Base-by-base conservation (phyloP, 2,797 vertebrate genomes). In the Oryzias sinensis region DNA sequence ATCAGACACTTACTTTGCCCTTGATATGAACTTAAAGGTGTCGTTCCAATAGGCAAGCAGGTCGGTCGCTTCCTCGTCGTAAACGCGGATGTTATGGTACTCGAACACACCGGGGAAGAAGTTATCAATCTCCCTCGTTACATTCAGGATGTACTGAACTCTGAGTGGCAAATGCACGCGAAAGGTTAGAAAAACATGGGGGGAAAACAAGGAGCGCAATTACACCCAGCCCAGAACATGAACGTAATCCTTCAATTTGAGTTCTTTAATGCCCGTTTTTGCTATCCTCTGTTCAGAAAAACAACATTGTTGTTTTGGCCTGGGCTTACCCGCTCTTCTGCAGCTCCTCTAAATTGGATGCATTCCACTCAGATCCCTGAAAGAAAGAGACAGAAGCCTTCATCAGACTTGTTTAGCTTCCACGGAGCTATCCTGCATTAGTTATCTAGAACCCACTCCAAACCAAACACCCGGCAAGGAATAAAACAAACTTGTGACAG, bases 341-440 rank as follows among this genome's bases (percentile, higher is more conserved):
- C 79, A 99, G 88, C 82, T 99, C 97, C 75, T 99, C 97, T 81
- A 98, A 79, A 83, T 99, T 99, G 72, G 96, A 98, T 58, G 97
- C 97, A 24, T 99, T 99, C 97, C 97, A 99, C 76, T 99, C 97
- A 0, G 97, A 99, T 74, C 97, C 97, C 97, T 99, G 87, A 62
- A 87, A 74, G 67, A 82, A 88, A 47, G 33, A 13, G 3, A 84
- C 62, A 82, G 79, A 79, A 66, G 49, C 68, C 82, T 74, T 51
- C 68, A 55, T 85, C 50, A 81, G 74, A 74, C 61, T 62, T 67
- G 70, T 73, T 77, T 56, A 62, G 61, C 50, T 76, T 70, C 22
- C 46, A 56, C 41, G 52, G 43, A 80, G 65, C 64, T 54, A 72
- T 80, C 77, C 64, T 20, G 18, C 15, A 33, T 55, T 16, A 68